A percentile compares a stretch with the other conserved stretches of the same genome.
Conservation (phyloP, 2,113 vertebrate species). For the Cygnus atratus region DNA sequence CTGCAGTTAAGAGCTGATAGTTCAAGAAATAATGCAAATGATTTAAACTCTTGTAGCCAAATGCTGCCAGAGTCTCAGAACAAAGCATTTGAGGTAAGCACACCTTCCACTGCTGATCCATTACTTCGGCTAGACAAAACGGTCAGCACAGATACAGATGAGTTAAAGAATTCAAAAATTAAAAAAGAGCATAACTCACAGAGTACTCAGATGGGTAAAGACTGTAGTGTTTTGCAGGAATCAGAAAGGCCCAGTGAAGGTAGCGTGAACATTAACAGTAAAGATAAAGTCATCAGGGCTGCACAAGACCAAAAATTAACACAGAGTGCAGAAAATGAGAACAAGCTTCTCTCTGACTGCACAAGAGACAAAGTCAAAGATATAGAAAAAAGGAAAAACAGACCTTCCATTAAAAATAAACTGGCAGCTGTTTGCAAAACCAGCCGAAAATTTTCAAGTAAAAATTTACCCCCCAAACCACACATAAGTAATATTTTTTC, state of each 20-base stretch:
- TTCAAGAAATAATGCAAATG: background rate
- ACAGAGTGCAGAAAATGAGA: slow-evolving; percentile 24
- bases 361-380: slow-evolving; percentile 60
- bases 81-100: background rate
- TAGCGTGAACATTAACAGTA: background rate
- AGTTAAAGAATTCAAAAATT: background rate
- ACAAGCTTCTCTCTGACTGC: slow-evolving; percentile 8
- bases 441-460: slow-evolving; percentile 72
- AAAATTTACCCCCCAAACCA: slow-evolving; percentile 67
- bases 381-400: slow-evolving; percentile 69
- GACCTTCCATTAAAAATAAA: slow-evolving; percentile 67
- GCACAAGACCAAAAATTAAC: background rate
- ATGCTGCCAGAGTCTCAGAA: slow-evolving; percentile 33
- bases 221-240: background rate
- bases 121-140: slow-evolving; percentile 2
- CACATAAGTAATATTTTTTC: slow-evolving; percentile 75
- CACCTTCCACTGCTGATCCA: background rate
- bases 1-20: background rate
- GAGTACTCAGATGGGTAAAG: background rate
- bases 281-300: background rate
- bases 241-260: background rate
- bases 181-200: slow-evolving; percentile 8
- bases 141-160: background rate
- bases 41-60: slow-evolving; percentile 10
- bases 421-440: slow-evolving; percentile 67